phyloP scores from a whole-genome alignment of 2,113 vertebrate species.

The Morone chrysops region DNA sequence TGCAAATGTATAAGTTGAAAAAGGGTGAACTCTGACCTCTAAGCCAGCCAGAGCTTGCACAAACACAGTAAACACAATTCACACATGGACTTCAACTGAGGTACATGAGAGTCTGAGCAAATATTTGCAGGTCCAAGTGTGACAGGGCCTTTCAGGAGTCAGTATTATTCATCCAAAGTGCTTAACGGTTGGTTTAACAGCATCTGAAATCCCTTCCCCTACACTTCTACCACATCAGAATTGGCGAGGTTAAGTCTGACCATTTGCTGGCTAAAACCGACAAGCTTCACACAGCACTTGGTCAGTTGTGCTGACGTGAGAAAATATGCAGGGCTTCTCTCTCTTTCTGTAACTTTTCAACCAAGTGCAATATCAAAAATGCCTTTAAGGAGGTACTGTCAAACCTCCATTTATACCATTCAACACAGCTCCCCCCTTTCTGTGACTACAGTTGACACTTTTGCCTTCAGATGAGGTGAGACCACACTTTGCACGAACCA shows the following conservation, averaged over 20 bases:
- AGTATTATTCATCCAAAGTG: background rate
- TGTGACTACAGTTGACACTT: background rate
- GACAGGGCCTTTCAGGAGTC: background rate
- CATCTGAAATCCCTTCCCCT: background rate
- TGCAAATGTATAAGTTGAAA: background rate
- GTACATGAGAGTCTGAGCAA: background rate
- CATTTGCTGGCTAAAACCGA: background rate
- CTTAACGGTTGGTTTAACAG: background rate
- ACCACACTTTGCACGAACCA: background rate
- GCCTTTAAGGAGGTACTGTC: slow-evolving; percentile 1
- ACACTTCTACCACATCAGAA: background rate
- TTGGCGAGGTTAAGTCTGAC: too few species aligned
- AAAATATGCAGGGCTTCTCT: background rate
- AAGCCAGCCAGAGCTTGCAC: background rate
- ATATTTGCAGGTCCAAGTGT: background rate
- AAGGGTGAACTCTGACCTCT: too few species aligned
- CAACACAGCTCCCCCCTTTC: background rate
- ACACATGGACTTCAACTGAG: background rate
- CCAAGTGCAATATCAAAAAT: background rate
- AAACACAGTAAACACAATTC: background rate
- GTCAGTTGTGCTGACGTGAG: background rate
- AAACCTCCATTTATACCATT: background rate
- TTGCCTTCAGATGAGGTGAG: background rate
- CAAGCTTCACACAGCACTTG: background rate
- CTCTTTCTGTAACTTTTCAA: slow-evolving; percentile 1